A percentile compares a stretch with the other conserved stretches of the same genome.
Conservation (phyloP, 2,113 vertebrate genomes). For the Hemiprocne comata region DNA sequence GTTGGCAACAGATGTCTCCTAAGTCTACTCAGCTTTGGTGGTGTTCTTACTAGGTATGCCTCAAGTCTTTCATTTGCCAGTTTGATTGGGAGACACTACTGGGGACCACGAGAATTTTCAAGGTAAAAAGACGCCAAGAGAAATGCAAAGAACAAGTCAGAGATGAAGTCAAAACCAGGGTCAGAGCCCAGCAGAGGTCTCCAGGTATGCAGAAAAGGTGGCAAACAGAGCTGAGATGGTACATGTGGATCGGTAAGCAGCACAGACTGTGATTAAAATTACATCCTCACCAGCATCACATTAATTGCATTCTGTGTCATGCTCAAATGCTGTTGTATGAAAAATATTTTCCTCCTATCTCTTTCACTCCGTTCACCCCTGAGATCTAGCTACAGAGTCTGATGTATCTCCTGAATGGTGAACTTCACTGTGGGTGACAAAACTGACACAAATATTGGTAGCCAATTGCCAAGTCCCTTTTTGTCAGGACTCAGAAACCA, state of each 20-base stretch:
- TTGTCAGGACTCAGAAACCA: background rate
- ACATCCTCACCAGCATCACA: background rate
- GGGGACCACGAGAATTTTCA: background rate
- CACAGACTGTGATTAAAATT: background rate
- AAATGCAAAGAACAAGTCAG: background rate
- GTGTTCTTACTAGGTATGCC: background rate
- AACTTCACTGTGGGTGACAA: background rate
- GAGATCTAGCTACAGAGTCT: background rate
- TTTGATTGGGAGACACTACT: background rate
- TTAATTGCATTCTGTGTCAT: background rate
- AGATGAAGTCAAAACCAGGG: background rate
- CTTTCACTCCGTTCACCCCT: background rate
- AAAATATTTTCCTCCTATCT: background rate
- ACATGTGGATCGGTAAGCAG: background rate
- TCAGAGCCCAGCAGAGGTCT: background rate
- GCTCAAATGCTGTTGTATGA: background rate
- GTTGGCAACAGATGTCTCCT: background rate
- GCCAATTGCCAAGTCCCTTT: background rate
- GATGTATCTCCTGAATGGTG: background rate
- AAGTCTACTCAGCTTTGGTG: background rate
- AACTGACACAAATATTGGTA: background rate
- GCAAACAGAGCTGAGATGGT: fast-evolving
- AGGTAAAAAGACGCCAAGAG: background rate
- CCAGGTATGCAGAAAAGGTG: background rate
- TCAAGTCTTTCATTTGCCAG: fast-evolving